These are phyloP conservation scores for Drosophila sucinea DNA, from an alignment of 1,140 invertebrate species.

Conservation along the genomic window DNA sequence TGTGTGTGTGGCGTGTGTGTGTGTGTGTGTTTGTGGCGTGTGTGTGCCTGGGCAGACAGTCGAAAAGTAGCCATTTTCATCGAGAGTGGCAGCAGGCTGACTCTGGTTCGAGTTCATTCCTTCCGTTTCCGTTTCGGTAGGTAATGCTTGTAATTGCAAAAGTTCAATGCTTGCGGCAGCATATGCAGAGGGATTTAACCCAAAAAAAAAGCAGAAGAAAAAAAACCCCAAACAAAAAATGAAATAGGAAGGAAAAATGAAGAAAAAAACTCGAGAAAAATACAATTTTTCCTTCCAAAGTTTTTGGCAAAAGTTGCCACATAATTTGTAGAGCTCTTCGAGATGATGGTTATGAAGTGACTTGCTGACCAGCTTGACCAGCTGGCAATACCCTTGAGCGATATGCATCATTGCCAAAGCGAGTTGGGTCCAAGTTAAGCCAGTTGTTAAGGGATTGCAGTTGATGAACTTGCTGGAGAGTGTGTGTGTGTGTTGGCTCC, in stretches of 20 bases:
- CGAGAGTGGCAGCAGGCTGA: slow-evolving; percentile 22
- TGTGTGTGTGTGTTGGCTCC: neutral
- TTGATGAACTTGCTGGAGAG: slow-evolving; percentile 34
- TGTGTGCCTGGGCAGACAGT: slow-evolving; percentile 12
- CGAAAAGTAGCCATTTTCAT: slow-evolving; percentile 60
- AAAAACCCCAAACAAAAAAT: neutral
- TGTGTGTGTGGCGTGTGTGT: slow-evolving; percentile 30
- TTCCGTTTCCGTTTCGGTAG: slow-evolving; percentile 55
- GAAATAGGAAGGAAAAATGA: slow-evolving; percentile 13
- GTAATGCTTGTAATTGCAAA: slow-evolving; percentile 73
- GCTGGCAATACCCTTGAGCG: slow-evolving; percentile 20
- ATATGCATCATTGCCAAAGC: slow-evolving; percentile 48
- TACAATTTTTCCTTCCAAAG: slow-evolving; percentile 3
- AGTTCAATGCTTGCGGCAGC: slow-evolving; percentile 64
- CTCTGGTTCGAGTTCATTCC: slow-evolving; percentile 44
- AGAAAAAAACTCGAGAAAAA: neutral
- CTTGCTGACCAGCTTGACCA: slow-evolving; percentile 42
- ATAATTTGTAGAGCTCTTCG: slow-evolving; percentile 34
- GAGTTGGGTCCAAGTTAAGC: slow-evolving; percentile 27
- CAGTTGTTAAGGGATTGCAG: slow-evolving; percentile 20
- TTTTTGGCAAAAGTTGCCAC: slow-evolving; percentile 44
- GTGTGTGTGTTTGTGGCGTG: slow-evolving; percentile 6
- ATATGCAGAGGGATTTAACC: slow-evolving; percentile 32
- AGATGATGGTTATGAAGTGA: slow-evolving; percentile 39
- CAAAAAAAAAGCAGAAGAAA: neutral